A percentile compares a stretch with the other conserved stretches of the same genome.
phyloP scores from a whole-genome alignment of 2,888 invertebrate genomes.

The Lithophane semibrunnea region DNA sequence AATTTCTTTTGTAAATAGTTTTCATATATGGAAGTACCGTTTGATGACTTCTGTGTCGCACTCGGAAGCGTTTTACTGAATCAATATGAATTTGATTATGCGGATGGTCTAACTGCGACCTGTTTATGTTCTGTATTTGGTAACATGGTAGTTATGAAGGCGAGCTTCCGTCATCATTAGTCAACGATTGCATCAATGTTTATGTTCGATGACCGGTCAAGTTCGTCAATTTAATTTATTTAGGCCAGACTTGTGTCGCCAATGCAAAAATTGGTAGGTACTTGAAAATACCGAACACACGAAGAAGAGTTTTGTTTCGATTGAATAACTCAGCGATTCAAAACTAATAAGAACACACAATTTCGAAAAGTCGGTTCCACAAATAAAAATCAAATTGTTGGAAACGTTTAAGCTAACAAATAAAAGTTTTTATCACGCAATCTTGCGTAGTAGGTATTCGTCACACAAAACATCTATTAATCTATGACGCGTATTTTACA shows the following conservation, averaged over 20 bases:
- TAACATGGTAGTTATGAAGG: slow-evolving; percentile 76
- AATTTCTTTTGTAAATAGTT: slow-evolving; percentile 65
- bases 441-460: slow-evolving; percentile 62
- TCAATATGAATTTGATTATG: slow-evolving; percentile 76
- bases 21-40: slow-evolving; percentile 77
- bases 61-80: slow-evolving; percentile 81
- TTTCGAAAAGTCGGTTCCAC: slow-evolving; percentile 1
- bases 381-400: slow-evolving; percentile 24
- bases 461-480: slow-evolving; percentile 64
- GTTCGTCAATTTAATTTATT: slow-evolving; percentile 51
- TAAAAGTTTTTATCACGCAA: slow-evolving; percentile 51
- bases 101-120: slow-evolving; percentile 67
- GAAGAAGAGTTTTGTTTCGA: not conserved
- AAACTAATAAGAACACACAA: not conserved
- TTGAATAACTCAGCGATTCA: not conserved
- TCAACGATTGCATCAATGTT: slow-evolving; percentile 74
- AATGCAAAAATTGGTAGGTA: slow-evolving; percentile 7
- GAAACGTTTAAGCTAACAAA: slow-evolving; percentile 38
- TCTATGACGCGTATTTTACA: slow-evolving; percentile 69
- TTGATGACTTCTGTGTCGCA: slow-evolving; percentile 78
- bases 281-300: not conserved
- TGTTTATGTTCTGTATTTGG: slow-evolving; percentile 77
- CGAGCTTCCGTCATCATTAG: slow-evolving; percentile 78
- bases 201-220: slow-evolving; percentile 64
- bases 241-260: slow-evolving; percentile 6